A percentile compares a stretch with the other conserved stretches of the same genome.
Evolutionary conservation across 1,140 invertebrate genomes (phyloP).

Genomic region (Helicoverpa zea): DNA sequence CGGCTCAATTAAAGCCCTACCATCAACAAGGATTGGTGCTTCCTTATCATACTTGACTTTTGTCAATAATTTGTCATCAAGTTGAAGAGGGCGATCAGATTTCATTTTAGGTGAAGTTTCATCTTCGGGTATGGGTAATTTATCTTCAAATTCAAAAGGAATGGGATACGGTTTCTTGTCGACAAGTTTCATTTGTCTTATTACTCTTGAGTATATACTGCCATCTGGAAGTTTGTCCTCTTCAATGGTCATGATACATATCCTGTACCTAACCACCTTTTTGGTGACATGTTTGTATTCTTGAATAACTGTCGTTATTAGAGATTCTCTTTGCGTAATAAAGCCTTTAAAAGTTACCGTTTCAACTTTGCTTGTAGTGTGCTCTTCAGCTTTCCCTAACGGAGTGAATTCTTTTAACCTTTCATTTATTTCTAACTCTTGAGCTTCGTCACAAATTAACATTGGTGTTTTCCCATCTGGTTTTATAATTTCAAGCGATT

Average conservation of each 20-base stretch:
- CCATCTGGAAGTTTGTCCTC: constrained; percentile 21
- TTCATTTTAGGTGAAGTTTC: not conserved
- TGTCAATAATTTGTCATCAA: not conserved
- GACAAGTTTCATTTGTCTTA: constrained; percentile 13
- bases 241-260: constrained; percentile 6
- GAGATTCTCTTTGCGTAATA: not conserved
- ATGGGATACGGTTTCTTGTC: constrained; percentile 9
- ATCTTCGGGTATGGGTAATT: not conserved
- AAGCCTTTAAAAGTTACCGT: constrained; percentile 3
- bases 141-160: constrained; percentile 24
- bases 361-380: not conserved
- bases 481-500: too few species aligned
- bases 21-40: not conserved
- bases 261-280: not conserved
- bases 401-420: not conserved
- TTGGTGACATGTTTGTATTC: not conserved
- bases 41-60: not conserved
- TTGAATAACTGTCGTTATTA: constrained; percentile 17
- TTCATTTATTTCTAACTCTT: constrained; percentile 3
- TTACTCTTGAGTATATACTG: not conserved
- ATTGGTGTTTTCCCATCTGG: not conserved
- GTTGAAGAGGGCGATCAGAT: not conserved
- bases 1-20: not conserved
- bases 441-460: constrained; percentile 1
- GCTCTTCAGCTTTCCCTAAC: not conserved